A percentile compares a stretch with the other conserved stretches of the same genome.
Conservation (phyloP, 1,140 invertebrate genomes). For the Scylla paramamosain region DNA sequence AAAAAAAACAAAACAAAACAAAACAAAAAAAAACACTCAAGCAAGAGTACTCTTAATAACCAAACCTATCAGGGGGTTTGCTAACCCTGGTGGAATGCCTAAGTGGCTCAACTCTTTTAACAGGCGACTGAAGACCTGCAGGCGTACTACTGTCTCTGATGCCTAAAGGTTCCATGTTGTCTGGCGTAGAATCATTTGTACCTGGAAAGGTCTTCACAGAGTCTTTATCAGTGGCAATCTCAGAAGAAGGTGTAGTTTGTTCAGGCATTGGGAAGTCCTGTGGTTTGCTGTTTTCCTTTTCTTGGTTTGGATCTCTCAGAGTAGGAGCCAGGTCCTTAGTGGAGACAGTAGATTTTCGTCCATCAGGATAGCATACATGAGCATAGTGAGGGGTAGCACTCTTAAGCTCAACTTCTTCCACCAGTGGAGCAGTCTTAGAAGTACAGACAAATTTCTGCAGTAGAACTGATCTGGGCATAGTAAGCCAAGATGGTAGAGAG, state of each 20-base stretch:
- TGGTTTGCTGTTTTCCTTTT: neutral
- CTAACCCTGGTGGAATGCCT: too few relatives aligned
- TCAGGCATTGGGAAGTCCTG: neutral
- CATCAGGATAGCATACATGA: neutral
- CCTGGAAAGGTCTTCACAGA: neutral
- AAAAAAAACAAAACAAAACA: too few relatives aligned
- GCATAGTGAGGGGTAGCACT: constrained; percentile 10
- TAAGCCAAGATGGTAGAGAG: neutral
- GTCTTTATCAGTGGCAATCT: neutral
- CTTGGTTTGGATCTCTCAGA: neutral
- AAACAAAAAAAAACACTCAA: neutral
- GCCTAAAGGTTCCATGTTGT: neutral
- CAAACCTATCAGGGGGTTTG: too few relatives aligned
- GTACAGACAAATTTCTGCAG: neutral
- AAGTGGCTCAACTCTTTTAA: too few relatives aligned
- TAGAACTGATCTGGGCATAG: neutral
- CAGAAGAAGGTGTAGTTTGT: neutral
- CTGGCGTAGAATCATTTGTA: neutral
- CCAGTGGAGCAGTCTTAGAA: neutral
- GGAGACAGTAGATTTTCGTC: constrained; percentile 2
- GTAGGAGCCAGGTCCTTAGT: neutral
- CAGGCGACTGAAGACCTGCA: neutral
- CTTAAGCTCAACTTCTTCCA: constrained; percentile 10
- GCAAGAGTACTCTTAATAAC: too few relatives aligned
- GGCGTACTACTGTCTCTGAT: neutral